Evolutionary conservation across 2,113 vertebrate genomes (phyloP), one percentile per base, ranked within the genome.

Genomic region (Corvus hawaiiensis): DNA sequence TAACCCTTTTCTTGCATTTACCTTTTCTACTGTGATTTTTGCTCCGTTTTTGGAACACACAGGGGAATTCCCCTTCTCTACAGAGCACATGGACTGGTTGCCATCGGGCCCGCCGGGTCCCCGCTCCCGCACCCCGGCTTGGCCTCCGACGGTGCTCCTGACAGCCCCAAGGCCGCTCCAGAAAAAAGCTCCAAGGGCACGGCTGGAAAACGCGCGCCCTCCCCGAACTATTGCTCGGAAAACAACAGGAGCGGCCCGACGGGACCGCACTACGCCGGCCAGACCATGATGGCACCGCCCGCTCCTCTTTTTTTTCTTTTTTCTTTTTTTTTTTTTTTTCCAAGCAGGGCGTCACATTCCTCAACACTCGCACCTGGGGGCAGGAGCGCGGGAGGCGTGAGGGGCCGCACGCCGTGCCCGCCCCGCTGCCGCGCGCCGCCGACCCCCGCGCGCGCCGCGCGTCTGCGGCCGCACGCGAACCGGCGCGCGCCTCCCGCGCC

Each of bases 181-280:
- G 21, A 13, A 19, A 4, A 10, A 35, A 28, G 21, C n/a, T 33
- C 54, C 74, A 28, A 93, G 59, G 66, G 30, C 66, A 44, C 12
- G 8, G 39, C 48, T 7, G 35, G 19, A 8, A 58, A 67, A 39
- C 5, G 39, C 21, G 9, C 7, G 10, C n/a, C 58, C 54, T 64
- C 6, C 64, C 5, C 3, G 24, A 66, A 41, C 27, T 5, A 28
- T 8, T 1, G 6, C 18, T 19, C 16, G 4, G 8, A 12, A 61
- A 75, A 35, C 30, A 63, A 44, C 49, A 23, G 35, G 32, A 33
- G 32, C 20, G 16, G 63, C 68, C 83, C 51, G 1, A 12, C 5
- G 2, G 10, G 15, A 23, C 4, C 3, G 6, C 35, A 3, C 4
- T 16, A 6, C 55, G 4, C 12, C 56, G 1, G 11, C 3, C 71